phyloP scores from a whole-genome alignment of 2,113 vertebrate species.

The Ardeotis arabs region DNA sequence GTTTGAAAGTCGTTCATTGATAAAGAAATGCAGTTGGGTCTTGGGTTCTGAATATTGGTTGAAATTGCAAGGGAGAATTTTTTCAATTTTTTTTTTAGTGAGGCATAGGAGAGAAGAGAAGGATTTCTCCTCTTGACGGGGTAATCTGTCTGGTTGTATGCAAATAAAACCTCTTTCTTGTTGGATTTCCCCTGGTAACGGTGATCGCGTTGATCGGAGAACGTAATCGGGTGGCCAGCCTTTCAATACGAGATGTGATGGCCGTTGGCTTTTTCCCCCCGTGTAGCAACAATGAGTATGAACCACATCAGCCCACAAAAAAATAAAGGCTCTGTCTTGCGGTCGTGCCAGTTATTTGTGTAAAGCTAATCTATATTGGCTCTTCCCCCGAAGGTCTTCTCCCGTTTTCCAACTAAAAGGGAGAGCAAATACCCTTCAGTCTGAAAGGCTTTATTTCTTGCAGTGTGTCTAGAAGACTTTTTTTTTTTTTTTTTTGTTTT shows the following conservation, averaged over 20 bases:
- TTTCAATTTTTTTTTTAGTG: no score
- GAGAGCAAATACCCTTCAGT: neutral
- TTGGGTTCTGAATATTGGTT: neutral
- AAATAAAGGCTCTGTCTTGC: neutral
- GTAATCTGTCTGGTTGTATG: neutral
- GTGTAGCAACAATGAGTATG: neutral
- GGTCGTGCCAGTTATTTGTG: neutral
- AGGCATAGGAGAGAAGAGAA: neutral
- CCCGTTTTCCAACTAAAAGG: neutral
- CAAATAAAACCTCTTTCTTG: neutral
- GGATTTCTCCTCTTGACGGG: neutral
- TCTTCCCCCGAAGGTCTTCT: neutral
- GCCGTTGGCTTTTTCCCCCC: neutral
- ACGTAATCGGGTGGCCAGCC: neutral
- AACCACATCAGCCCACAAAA: neutral
- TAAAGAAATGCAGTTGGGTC: neutral
- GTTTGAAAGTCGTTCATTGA: rapidly evolving
- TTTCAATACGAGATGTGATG: neutral
- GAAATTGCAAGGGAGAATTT: neutral
- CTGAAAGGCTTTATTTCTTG: neutral
- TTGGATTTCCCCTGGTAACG: neutral
- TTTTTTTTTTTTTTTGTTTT: neutral
- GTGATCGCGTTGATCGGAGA: neutral
- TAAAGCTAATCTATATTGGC: neutral
- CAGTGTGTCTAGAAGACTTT: neutral